Conservation (phyloP, 2,113 vertebrate species). For the Cacatua alba region DNA sequence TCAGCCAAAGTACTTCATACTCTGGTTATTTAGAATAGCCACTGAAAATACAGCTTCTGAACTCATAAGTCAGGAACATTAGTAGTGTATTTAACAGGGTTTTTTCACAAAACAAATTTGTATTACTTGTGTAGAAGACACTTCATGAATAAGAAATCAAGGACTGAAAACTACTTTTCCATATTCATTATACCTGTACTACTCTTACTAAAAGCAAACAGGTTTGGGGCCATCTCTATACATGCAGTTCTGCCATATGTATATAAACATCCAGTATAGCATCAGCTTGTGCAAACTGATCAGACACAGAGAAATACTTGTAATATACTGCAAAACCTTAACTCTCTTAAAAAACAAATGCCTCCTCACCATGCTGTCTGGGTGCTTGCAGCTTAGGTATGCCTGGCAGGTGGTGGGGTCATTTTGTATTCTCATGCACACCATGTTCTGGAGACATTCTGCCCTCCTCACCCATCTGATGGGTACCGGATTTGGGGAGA, state of each 20-base stretch:
- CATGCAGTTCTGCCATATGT: not conserved
- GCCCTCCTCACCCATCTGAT: not conserved
- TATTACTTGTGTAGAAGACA: not conserved
- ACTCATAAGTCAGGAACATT: not conserved
- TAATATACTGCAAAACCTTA: not conserved
- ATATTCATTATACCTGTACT: not conserved
- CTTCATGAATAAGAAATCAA: not conserved
- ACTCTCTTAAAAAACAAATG: not conserved
- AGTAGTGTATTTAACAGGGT: not conserved
- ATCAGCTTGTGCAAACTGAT: not conserved
- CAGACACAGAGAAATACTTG: not conserved
- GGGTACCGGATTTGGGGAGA: not conserved
- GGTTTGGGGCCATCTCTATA: not conserved
- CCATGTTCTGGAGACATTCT: not conserved
- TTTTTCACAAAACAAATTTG: not conserved
- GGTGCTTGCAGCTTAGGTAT: not conserved
- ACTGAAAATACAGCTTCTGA: not conserved
- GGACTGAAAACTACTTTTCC: not conserved
- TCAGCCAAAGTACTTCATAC: not conserved
- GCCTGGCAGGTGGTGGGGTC: not conserved
- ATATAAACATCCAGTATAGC: too few relatives aligned
- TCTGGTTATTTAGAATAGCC: not conserved
- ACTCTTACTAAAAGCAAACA: not conserved
- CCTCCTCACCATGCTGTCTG: rapidly evolving
- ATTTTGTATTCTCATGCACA: not conserved